Percentiles rank a stretch among this genome's conserved stretches.
These are phyloP conservation scores for Unio delphinus DNA, from an alignment of 2,888 invertebrate genomes.

Conservation along the genomic window DNA sequence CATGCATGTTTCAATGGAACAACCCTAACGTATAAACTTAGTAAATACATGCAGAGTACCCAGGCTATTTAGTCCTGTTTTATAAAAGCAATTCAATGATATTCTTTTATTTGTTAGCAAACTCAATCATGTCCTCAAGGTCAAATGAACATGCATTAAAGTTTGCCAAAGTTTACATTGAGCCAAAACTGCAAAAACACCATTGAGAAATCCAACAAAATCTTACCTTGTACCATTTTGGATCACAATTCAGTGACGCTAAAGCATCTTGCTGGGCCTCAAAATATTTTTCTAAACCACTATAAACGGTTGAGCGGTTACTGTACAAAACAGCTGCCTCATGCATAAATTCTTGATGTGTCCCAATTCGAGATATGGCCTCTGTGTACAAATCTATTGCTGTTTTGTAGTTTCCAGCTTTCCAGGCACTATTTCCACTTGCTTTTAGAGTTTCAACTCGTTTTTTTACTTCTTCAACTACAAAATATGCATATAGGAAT, in stretches of 20 bases:
- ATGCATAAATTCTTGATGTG: constrained; percentile 21
- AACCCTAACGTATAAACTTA: too few species aligned
- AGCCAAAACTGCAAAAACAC: too few species aligned
- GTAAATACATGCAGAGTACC: too few species aligned
- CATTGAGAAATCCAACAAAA: too few species aligned
- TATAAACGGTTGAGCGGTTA: constrained; percentile 39
- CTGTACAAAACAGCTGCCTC: constrained; percentile 43
- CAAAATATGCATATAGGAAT: background rate
- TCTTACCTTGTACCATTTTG: constrained; percentile 12
- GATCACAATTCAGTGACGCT: constrained; percentile 30
- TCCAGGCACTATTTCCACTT: constrained; percentile 32
- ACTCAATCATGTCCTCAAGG: too few species aligned
- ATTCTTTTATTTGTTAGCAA: too few species aligned
- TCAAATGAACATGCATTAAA: too few species aligned
- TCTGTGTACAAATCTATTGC: constrained; percentile 33
- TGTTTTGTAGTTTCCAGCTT: constrained; percentile 17
- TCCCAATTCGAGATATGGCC: constrained; percentile 26
- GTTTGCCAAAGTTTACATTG: too few species aligned
- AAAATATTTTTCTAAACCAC: constrained; percentile 11
- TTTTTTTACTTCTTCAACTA: constrained; percentile 31
- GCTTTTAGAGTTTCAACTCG: constrained; percentile 29
- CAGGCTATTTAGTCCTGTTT: too few species aligned
- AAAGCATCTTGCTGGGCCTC: constrained; percentile 34
- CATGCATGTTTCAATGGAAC: too few species aligned
- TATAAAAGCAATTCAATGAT: too few species aligned